Percentiles rank a stretch among this genome's conserved stretches.
These are phyloP conservation scores for Sitta europaea DNA, from an alignment of 2,113 vertebrate genomes.

Conservation along the genomic window DNA sequence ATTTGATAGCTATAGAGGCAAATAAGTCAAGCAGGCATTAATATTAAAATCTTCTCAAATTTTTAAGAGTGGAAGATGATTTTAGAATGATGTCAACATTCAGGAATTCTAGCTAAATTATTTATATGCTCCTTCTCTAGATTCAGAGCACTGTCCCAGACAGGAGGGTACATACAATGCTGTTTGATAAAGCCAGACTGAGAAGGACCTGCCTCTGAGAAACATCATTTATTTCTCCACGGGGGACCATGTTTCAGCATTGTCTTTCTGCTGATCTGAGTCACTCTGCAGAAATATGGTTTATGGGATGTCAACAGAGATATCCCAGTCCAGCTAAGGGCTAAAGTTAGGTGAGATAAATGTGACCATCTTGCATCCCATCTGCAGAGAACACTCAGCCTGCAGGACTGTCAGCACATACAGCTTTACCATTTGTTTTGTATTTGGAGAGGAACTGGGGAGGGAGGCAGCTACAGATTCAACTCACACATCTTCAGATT, in stretches of 20 bases:
- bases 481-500: slow-evolving; percentile 19
- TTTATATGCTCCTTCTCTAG: neutral
- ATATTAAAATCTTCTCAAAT: neutral
- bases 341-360: neutral
- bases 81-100: neutral
- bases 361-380: neutral
- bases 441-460: neutral
- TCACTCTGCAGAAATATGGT: neutral
- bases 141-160: neutral
- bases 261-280: neutral
- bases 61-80: neutral
- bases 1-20: neutral
- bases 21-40: neutral
- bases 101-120: neutral
- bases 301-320: neutral
- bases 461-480: neutral
- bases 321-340: neutral
- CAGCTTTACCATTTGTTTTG: slow-evolving; percentile 8
- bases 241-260: neutral
- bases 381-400: neutral
- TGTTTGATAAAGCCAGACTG: neutral
- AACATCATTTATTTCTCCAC: neutral
- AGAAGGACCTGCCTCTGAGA: neutral
- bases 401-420: neutral
- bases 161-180: neutral